phyloP scores from a whole-genome alignment of 2,113 vertebrate genomes.

The Peromyscus maniculatus region DNA sequence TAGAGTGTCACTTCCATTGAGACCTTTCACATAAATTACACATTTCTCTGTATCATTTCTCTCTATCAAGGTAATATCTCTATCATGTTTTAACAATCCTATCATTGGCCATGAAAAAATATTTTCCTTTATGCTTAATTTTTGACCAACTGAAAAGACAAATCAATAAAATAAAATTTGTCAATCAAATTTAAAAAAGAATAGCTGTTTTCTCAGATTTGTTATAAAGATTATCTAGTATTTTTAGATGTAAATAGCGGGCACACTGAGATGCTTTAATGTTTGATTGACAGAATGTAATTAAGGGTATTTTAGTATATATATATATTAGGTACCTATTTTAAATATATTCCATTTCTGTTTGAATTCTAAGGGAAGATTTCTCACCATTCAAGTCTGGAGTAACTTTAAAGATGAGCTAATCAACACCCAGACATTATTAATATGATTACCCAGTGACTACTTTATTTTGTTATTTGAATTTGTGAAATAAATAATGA shows the following conservation, averaged over 20 bases:
- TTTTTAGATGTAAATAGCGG: not conserved
- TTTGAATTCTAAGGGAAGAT: constrained; percentile 15
- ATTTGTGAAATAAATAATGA: constrained; percentile 55
- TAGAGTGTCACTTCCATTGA: not conserved
- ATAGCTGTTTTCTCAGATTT: not conserved
- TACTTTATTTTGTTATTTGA: constrained; percentile 43
- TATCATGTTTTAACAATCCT: not conserved
- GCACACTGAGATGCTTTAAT: not conserved
- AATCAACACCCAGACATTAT: not conserved
- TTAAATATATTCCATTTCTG: constrained; percentile 10
- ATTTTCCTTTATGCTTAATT: constrained; percentile 31
- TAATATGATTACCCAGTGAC: not conserved
- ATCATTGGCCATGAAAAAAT: not conserved
- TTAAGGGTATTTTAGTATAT: constrained; percentile 21
- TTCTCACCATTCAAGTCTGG: not conserved
- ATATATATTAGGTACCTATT: not conserved
- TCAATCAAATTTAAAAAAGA: not conserved
- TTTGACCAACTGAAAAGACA: constrained; percentile 19
- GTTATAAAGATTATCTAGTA: not conserved
- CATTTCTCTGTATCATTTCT: not conserved
- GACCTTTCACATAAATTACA: not conserved
- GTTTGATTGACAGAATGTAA: constrained; percentile 29
- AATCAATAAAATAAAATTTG: constrained; percentile 48
- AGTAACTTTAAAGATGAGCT: not conserved
- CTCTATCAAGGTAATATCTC: not conserved